Evolutionary conservation across 1,140 invertebrate species (phyloP).

Genomic region (Diorhabda elongata): DNA sequence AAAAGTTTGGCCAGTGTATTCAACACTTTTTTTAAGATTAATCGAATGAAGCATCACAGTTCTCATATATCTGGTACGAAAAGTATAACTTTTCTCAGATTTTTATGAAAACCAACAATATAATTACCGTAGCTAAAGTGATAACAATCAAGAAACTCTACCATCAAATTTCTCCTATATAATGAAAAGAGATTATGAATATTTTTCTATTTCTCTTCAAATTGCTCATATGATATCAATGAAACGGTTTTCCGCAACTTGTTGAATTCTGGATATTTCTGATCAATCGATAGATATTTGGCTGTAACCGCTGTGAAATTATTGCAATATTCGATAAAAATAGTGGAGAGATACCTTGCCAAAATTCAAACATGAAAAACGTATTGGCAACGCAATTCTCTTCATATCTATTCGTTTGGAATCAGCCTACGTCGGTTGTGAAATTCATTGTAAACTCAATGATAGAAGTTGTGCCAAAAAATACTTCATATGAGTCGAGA

Average conservation of each 20-base stretch:
- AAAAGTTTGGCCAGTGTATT: too few relatives aligned
- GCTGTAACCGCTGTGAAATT: slow-evolving; percentile 15
- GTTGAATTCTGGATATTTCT: slow-evolving; percentile 6
- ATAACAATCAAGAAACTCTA: too few relatives aligned
- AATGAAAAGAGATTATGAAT: too few relatives aligned
- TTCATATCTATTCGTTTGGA: neutral
- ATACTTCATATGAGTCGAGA: neutral
- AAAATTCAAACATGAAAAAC: slow-evolving; percentile 7
- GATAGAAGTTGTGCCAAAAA: neutral
- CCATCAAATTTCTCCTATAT: too few relatives aligned
- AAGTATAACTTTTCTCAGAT: too few relatives aligned
- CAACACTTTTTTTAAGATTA: too few relatives aligned
- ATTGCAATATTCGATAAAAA: slow-evolving; percentile 11
- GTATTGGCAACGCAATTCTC: neutral
- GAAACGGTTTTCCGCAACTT: neutral
- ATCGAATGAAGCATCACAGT: too few relatives aligned
- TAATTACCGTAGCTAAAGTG: too few relatives aligned
- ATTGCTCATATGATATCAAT: too few relatives aligned
- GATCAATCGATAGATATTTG: slow-evolving; percentile 14
- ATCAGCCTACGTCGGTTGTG: neutral
- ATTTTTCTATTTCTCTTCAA: too few relatives aligned
- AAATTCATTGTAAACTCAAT: neutral
- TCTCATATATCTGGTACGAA: too few relatives aligned
- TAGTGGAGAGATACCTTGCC: slow-evolving; percentile 9
- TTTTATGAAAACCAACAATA: too few relatives aligned